A percentile compares a stretch with the other conserved stretches of the same genome.
phyloP scores from a whole-genome alignment of 1,140 invertebrate species.

The Asobara japonica region DNA sequence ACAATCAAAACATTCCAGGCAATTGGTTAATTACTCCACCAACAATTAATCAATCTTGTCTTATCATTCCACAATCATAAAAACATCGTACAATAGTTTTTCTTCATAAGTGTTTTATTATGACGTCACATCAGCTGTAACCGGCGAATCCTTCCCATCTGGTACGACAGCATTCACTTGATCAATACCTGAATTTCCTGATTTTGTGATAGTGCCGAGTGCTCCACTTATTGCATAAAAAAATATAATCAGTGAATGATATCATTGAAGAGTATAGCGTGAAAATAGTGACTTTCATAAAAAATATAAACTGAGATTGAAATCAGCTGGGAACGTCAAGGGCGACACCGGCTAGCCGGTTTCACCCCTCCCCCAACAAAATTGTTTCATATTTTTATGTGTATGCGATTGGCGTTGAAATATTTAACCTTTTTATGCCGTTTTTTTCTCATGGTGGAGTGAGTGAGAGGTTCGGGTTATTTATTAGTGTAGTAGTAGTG shows the following conservation, averaged over 20 bases:
- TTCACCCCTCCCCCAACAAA: not conserved
- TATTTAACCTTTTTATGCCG: not conserved
- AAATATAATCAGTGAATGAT: not conserved
- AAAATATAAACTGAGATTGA: not conserved
- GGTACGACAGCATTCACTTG: not conserved
- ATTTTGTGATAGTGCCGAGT: not conserved
- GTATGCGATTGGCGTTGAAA: not conserved
- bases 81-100: not conserved
- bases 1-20: not conserved
- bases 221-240: not conserved
- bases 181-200: conserved; percentile 3
- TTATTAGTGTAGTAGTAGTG: not conserved
- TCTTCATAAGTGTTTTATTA: not conserved
- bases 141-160: not conserved
- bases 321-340: conserved; percentile 17
- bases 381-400: not conserved
- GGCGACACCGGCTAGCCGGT: conserved; percentile 10
- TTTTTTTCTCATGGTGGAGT: not conserved
- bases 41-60: not conserved
- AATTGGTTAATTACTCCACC: not conserved
- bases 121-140: not conserved
- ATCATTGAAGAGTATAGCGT: not conserved
- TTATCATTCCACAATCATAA: not conserved
- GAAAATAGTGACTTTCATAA: not conserved
- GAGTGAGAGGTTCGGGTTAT: not conserved